These are phyloP conservation scores for Nomada goodeniana DNA, from an alignment of 2,888 invertebrate species.

Conservation along the genomic window DNA sequence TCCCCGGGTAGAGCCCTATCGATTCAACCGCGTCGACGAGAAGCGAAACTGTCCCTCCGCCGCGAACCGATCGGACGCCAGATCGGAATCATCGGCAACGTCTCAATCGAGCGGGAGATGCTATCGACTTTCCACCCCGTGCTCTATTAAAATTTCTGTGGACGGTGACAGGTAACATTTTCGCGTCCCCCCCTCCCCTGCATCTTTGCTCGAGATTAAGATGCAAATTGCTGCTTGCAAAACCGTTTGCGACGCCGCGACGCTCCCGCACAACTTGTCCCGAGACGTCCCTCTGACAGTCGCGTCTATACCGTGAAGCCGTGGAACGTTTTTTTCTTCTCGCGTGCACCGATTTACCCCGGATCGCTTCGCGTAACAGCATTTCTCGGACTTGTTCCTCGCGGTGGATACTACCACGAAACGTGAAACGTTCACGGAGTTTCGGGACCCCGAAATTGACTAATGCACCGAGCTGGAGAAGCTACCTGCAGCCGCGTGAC, in stretches of 20 bases:
- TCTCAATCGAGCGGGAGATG: constrained; percentile 64
- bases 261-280: background rate
- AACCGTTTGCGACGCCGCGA: background rate
- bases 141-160: constrained; percentile 46
- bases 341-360: too few species aligned
- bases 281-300: background rate
- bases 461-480: background rate
- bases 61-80: constrained; percentile 26
- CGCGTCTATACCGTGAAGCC: background rate
- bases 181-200: constrained; percentile 7
- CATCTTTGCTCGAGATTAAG: constrained; percentile 28
- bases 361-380: too few species aligned
- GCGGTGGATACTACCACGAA: too few species aligned
- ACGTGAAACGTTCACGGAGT: background rate
- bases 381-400: too few species aligned
- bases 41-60: constrained; percentile 58
- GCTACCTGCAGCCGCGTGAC: constrained; percentile 29
- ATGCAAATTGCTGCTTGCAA: constrained; percentile 47
- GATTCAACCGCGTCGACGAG: constrained; percentile 40
- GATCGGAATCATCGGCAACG: constrained; percentile 57
- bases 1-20: constrained; percentile 13
- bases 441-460: background rate
- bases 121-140: constrained; percentile 40
- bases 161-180: constrained; percentile 50
- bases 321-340: too few species aligned